Percentiles rank a stretch among this genome's conserved stretches.
Evolutionary conservation across 2,888 invertebrate genomes (phyloP).

Genomic region (Hirtodrosophila histrioides): DNA sequence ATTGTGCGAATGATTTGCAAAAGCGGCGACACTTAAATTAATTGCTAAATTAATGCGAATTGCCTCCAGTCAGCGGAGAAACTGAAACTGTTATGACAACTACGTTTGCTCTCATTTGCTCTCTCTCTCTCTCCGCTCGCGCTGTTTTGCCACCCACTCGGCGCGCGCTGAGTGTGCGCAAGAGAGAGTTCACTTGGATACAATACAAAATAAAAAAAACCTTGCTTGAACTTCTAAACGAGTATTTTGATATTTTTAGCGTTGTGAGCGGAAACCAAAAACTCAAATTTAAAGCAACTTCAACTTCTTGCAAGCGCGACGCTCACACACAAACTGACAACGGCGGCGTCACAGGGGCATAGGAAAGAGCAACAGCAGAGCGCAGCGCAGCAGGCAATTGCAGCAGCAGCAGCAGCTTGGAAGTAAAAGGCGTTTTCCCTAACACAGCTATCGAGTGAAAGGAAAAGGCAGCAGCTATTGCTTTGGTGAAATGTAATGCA

Average conservation of each 20-base stretch:
- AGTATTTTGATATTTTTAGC: constrained; percentile 61
- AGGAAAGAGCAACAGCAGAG: constrained; percentile 29
- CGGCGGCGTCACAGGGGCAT: constrained; percentile 16
- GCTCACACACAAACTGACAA: constrained; percentile 50
- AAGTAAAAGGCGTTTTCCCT: constrained; percentile 75
- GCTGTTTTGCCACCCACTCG: constrained; percentile 50
- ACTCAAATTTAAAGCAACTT: constrained; percentile 45
- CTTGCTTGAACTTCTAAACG: constrained; percentile 52
- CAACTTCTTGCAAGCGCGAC: constrained; percentile 57
- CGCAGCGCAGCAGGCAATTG: no score
- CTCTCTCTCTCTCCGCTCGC: constrained; percentile 15
- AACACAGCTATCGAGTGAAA: constrained; percentile 57
- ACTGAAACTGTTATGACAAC: constrained; percentile 53
- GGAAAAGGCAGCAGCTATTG: constrained; percentile 39
- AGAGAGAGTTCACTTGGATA: constrained; percentile 7
- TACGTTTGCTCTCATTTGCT: constrained; percentile 1
- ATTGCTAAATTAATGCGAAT: constrained; percentile 70
- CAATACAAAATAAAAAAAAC: constrained; percentile 35
- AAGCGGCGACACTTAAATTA: constrained; percentile 50
- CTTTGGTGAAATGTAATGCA: constrained; percentile 31
- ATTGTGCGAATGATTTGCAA: constrained; percentile 31
- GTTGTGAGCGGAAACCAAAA: constrained; percentile 50
- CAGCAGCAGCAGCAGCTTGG: constrained; percentile 11
- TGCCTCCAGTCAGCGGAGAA: constrained; percentile 60
- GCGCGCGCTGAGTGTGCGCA: constrained; percentile 54